A percentile compares a stretch with the other conserved stretches of the same genome.
Evolutionary conservation across 2,797 vertebrate species (phyloP).

Genomic region (Anguilla marmorata): DNA sequence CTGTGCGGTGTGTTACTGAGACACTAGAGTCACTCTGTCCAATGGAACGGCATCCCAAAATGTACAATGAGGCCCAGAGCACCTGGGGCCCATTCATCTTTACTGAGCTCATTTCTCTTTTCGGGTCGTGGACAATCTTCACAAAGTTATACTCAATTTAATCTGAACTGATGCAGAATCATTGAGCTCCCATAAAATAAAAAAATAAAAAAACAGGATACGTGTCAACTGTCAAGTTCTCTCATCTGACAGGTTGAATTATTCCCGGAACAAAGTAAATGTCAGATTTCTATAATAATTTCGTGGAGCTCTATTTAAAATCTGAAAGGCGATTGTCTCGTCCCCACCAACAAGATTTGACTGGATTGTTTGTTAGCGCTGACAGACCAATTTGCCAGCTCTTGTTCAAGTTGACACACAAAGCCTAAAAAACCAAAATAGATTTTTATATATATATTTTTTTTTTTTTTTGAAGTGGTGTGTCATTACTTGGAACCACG

Average conservation of each 20-base stretch:
- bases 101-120: conserved; percentile 62
- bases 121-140: conserved; percentile 58
- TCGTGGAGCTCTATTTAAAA: conserved; percentile 41
- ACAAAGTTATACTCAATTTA: conserved; percentile 70
- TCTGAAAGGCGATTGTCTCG: conserved; percentile 45
- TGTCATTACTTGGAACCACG: conserved; percentile 22
- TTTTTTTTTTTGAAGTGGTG: neutral
- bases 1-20: neutral
- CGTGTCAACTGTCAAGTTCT: conserved; percentile 58
- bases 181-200: conserved; percentile 57
- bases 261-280: conserved; percentile 54
- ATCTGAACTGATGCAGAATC: conserved; percentile 63
- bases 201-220: conserved; percentile 59
- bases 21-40: conserved; percentile 52
- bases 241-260: conserved; percentile 69
- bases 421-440: conserved; percentile 22
- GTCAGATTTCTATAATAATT: conserved; percentile 57
- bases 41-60: conserved; percentile 43
- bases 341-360: conserved; percentile 34
- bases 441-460: neutral
- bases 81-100: conserved; percentile 71
- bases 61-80: conserved; percentile 57
- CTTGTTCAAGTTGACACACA: conserved; percentile 38
- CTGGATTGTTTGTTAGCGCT: conserved; percentile 28
- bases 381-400: conserved; percentile 15